phyloP scores from a whole-genome alignment of 92 coral and sea anemone genomes.

The Porites lobata region DNA sequence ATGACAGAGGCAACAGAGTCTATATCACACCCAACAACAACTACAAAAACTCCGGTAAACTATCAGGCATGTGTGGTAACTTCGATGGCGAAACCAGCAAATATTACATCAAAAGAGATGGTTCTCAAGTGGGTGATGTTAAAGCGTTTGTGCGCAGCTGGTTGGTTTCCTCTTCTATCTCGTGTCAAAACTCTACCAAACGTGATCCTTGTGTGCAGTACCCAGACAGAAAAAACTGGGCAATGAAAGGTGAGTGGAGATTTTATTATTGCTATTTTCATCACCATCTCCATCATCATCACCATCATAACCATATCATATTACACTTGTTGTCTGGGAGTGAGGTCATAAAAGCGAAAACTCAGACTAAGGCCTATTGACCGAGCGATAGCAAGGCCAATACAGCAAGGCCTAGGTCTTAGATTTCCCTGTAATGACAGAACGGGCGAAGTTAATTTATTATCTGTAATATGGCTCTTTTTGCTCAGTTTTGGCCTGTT shows the following conservation, averaged over 20 bases:
- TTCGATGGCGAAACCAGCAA: slow-evolving; percentile 73
- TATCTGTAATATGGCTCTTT: too few relatives aligned
- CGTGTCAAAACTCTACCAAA: slow-evolving; percentile 48
- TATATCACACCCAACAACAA: slow-evolving; percentile 75
- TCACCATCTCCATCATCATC: too few relatives aligned
- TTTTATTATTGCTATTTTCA: neutral
- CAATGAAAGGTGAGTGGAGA: slow-evolving; percentile 77
- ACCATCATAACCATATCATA: too few relatives aligned
- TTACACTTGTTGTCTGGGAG: too few relatives aligned
- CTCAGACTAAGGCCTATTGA: neutral
- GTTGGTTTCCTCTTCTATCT: slow-evolving; percentile 50
- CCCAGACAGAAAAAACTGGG: slow-evolving; percentile 86
- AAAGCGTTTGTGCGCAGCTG: slow-evolving; percentile 83
- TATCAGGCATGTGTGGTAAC: slow-evolving; percentile 91
- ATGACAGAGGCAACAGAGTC: slow-evolving; percentile 89
- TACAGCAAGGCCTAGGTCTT: too few relatives aligned
- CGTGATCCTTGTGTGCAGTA: slow-evolving; percentile 57
- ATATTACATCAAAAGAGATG: slow-evolving; percentile 56
- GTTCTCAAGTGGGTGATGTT: slow-evolving; percentile 26
- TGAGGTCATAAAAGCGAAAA: too few relatives aligned
- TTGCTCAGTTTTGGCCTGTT: too few relatives aligned
- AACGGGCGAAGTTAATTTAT: neutral
- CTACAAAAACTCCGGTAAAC: slow-evolving; percentile 15
- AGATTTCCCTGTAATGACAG: too few relatives aligned
- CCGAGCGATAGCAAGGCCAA: too few relatives aligned